Conservation (phyloP, 2,797 vertebrate species). For the Urocyon cinereoargenteus region DNA sequence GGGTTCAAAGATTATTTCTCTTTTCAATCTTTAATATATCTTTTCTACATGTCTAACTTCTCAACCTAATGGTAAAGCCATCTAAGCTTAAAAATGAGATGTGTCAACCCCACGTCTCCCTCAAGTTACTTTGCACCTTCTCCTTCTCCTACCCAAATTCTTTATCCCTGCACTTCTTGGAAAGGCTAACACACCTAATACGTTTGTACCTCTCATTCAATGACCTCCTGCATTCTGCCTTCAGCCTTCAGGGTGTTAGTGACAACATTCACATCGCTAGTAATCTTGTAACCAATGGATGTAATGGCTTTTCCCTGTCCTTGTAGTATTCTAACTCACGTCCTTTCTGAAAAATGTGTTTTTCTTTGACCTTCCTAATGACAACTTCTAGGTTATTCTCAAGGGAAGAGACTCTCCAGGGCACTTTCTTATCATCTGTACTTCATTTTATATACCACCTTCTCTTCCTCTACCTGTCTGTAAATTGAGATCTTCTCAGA, state of each 20-base stretch:
- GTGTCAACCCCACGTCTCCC: neutral
- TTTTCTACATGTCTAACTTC: neutral
- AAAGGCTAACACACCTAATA: neutral
- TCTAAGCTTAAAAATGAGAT: neutral
- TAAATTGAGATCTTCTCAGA: neutral
- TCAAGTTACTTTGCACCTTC: neutral
- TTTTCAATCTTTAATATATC: neutral
- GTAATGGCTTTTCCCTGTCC: neutral
- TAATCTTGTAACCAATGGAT: neutral
- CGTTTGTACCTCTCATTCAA: neutral
- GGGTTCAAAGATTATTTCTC: neutral
- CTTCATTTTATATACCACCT: neutral
- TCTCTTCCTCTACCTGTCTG: neutral
- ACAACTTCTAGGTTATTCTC: neutral
- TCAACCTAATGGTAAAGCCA: neutral
- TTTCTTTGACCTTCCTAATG: constrained; percentile 12
- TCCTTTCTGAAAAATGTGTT: neutral
- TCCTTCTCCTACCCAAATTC: neutral
- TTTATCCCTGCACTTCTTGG: neutral
- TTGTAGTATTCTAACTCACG: neutral
- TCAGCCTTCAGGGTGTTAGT: neutral
- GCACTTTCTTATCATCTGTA: neutral
- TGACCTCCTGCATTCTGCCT: neutral
- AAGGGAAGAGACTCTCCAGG: neutral
- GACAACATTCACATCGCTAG: neutral